These are phyloP conservation scores for Axis porcinus DNA, from an alignment of 2,113 vertebrate genomes.

Conservation along the genomic window DNA sequence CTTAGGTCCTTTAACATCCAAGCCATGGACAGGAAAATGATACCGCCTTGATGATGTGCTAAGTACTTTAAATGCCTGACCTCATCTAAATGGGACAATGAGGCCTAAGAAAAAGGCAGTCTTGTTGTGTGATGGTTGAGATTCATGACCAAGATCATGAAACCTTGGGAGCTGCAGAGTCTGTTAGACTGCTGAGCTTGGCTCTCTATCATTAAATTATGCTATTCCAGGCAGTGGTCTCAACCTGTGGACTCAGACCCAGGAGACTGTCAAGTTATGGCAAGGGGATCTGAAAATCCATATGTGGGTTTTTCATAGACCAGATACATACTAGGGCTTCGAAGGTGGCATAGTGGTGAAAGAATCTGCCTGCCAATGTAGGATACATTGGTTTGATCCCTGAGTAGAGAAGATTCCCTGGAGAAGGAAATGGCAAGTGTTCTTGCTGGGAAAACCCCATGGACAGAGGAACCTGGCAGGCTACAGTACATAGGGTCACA, in stretches of 20 bases:
- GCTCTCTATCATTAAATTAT: background rate
- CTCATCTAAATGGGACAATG: background rate
- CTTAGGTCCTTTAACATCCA: background rate
- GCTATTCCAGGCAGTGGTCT: background rate
- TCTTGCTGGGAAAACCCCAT: background rate
- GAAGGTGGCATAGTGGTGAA: background rate
- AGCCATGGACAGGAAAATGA: background rate
- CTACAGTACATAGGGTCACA: background rate
- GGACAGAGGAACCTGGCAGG: background rate
- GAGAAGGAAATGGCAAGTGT: background rate
- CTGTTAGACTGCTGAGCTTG: background rate
- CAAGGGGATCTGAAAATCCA: background rate
- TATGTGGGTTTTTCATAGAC: background rate
- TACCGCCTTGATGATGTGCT: background rate
- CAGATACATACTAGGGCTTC: background rate
- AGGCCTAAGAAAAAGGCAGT: background rate
- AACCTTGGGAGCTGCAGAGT: background rate
- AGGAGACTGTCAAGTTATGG: background rate
- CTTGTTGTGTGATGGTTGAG: background rate
- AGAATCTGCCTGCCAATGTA: background rate
- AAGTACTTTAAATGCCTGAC: background rate
- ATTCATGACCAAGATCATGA: background rate
- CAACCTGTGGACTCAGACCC: background rate
- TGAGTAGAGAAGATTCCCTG: background rate
- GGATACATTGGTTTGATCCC: background rate